Evolutionary conservation across 1,140 invertebrate genomes (phyloP).

Genomic region (Cataglyphis hispanica): DNA sequence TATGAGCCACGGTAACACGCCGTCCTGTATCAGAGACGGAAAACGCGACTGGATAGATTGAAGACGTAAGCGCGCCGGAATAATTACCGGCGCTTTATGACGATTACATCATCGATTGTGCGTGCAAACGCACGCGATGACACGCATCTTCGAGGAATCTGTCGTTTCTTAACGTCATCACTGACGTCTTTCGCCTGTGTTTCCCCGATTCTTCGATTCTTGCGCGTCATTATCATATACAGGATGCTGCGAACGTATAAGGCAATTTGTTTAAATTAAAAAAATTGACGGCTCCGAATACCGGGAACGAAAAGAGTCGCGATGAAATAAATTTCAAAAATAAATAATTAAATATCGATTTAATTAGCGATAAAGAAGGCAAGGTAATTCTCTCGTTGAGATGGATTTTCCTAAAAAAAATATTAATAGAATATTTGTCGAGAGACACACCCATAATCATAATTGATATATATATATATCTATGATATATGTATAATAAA

Average conservation of each 20-base stretch:
- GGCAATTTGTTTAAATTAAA: neutral
- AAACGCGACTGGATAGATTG: constrained; percentile 10
- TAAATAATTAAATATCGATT: neutral
- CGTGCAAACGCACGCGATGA: constrained; percentile 38
- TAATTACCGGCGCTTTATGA: constrained; percentile 61
- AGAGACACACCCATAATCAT: neutral
- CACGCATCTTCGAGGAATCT: constrained; percentile 51
- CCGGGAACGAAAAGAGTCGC: neutral
- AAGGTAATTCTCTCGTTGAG: neutral
- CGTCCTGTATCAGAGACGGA: neutral
- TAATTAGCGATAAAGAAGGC: neutral
- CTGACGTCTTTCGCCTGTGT: neutral
- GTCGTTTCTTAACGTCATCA: constrained; percentile 56
- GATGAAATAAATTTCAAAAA: neutral
- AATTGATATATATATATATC: neutral
- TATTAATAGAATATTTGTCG: neutral
- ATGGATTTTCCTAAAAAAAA: neutral
- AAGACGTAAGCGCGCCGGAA: constrained; percentile 27
- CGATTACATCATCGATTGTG: constrained; percentile 63
- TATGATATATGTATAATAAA: neutral
- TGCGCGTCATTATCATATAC: neutral
- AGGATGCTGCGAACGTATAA: too few relatives aligned
- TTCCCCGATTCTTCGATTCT: neutral
- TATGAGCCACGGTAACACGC: constrained; percentile 26
- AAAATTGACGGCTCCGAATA: neutral